phyloP scores from a whole-genome alignment of 2,888 invertebrate genomes.

The Anorthoa munda region DNA sequence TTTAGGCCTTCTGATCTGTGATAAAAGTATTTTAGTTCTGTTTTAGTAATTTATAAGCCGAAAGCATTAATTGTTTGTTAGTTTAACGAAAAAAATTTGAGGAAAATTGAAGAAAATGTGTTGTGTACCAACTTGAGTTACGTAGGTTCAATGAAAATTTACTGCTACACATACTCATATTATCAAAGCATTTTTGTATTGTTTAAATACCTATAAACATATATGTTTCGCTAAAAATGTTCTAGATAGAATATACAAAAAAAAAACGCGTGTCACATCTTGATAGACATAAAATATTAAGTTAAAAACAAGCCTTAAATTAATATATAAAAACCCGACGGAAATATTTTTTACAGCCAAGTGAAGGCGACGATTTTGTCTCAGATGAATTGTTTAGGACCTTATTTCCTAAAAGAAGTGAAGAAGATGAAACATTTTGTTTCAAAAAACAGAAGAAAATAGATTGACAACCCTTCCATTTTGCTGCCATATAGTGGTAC shows the following conservation, averaged over 20 bases:
- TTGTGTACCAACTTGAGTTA: too few relatives aligned
- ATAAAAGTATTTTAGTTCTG: constrained; percentile 16
- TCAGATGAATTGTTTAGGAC: constrained; percentile 5
- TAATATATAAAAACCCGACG: not conserved
- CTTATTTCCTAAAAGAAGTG: not conserved
- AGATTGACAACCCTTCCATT: not conserved
- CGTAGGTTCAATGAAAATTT: too few relatives aligned
- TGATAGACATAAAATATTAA: not conserved
- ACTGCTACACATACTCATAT: too few relatives aligned
- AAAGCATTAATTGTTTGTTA: not conserved
- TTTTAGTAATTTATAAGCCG: too few relatives aligned
- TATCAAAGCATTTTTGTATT: too few relatives aligned
- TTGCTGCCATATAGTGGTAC: not conserved
- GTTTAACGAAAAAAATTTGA: not conserved
- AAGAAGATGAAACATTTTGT: not conserved
- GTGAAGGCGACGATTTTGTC: not conserved
- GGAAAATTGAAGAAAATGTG: too few relatives aligned
- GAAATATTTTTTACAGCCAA: not conserved
- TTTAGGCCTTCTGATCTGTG: constrained; percentile 21
- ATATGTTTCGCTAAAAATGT: not conserved
- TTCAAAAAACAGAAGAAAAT: not conserved
- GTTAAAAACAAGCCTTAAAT: not conserved
- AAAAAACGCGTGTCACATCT: not conserved
- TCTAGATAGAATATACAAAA: not conserved
- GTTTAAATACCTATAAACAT: too few relatives aligned